Percentiles rank a stretch among this genome's conserved stretches.
These are phyloP conservation scores for Phortica okadai DNA, from an alignment of 2,888 invertebrate genomes.

Conservation along the genomic window DNA sequence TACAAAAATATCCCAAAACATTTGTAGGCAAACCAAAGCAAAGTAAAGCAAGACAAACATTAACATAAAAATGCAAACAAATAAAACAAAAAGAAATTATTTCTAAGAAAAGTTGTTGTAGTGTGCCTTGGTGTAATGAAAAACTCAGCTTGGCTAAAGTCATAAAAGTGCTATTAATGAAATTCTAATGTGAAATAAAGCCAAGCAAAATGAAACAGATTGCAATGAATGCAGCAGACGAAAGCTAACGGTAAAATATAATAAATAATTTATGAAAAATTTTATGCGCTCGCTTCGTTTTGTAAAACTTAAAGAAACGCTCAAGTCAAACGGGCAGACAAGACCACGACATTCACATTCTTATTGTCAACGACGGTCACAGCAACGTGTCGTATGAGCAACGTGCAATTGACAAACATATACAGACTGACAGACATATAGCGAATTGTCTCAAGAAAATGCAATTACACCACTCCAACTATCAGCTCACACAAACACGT, in stretches of 20 bases:
- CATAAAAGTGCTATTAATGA: slow-evolving; percentile 70
- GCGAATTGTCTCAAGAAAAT: slow-evolving; percentile 62
- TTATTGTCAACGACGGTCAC: neutral
- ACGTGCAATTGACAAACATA: slow-evolving; percentile 18
- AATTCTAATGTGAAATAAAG: slow-evolving; percentile 55
- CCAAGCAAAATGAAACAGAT: slow-evolving; percentile 16
- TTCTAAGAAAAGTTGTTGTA: slow-evolving; percentile 37
- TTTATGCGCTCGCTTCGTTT: slow-evolving; percentile 26
- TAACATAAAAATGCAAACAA: slow-evolving; percentile 64
- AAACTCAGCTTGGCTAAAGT: slow-evolving; percentile 47
- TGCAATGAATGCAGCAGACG: slow-evolving; percentile 29
- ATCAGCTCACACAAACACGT: neutral
- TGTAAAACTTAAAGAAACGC: neutral
- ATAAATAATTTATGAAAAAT: slow-evolving; percentile 67
- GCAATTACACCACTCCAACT: slow-evolving; percentile 62
- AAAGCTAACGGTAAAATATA: slow-evolving; percentile 56
- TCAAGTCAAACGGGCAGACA: neutral
- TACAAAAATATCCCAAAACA: slow-evolving; percentile 41
- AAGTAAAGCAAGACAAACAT: slow-evolving; percentile 46
- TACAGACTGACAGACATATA: slow-evolving; percentile 16
- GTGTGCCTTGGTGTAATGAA: slow-evolving; percentile 25
- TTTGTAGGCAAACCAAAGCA: slow-evolving; percentile 43
- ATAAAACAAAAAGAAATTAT: slow-evolving; percentile 35
- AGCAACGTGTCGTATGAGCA: slow-evolving; percentile 54
- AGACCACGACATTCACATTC: slow-evolving; percentile 30